A percentile compares a stretch with the other conserved stretches of the same genome.
Evolutionary conservation across 2,888 invertebrate genomes (phyloP).

Genomic region (Patella ulyssiponensis): DNA sequence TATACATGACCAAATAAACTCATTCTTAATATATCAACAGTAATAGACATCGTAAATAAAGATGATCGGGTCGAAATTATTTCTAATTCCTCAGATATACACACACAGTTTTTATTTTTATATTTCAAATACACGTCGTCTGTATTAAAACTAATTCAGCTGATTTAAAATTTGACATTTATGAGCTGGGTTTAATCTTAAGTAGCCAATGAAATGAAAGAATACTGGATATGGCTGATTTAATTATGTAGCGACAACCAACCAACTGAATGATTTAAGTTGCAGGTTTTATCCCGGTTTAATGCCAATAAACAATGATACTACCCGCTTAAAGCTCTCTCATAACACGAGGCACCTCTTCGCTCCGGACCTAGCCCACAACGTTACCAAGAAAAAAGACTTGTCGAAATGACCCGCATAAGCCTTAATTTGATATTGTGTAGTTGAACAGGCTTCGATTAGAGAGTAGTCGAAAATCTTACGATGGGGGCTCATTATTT

Average conservation of each 20-base stretch:
- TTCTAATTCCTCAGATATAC: too few relatives aligned
- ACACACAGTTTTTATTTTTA: too few relatives aligned
- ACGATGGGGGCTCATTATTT: too few relatives aligned
- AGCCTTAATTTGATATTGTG: not conserved
- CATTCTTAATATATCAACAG: not conserved
- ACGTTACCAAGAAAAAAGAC: too few relatives aligned
- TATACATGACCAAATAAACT: conserved; percentile 1
- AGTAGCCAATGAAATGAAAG: conserved; percentile 1
- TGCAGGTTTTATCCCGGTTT: not conserved
- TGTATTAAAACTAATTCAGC: not conserved
- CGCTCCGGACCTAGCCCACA: too few relatives aligned
- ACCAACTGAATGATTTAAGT: not conserved
- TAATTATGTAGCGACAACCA: conserved; percentile 2
- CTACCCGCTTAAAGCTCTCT: not conserved
- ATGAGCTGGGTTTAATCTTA: not conserved
- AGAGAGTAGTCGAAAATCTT: too few relatives aligned
- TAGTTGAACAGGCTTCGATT: not conserved
- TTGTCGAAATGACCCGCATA: conserved; percentile 3
- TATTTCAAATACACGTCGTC: too few relatives aligned
- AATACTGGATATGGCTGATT: not conserved
- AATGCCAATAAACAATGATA: not conserved
- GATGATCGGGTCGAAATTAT: too few relatives aligned
- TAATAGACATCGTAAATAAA: not conserved
- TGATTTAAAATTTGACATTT: not conserved
- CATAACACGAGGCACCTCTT: conserved; percentile 6